phyloP scores from a whole-genome alignment of 2,888 invertebrate genomes.

The Cyclophora albipunctata region DNA sequence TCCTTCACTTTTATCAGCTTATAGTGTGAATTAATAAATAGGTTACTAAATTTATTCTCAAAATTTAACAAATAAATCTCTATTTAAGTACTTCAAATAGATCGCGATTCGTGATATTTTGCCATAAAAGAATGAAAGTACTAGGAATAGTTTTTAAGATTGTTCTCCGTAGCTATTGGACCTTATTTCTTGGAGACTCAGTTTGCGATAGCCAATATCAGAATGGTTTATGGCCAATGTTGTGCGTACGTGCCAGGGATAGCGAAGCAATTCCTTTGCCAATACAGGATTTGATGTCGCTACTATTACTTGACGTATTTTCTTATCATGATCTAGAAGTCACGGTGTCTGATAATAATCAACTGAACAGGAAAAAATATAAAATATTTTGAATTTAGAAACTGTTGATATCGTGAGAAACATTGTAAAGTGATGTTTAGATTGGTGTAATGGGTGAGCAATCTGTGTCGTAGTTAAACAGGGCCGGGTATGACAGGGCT shows the following conservation, averaged over 20 bases:
- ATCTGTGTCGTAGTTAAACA: constrained; percentile 22
- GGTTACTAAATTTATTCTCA: no score
- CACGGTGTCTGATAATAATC: not conserved
- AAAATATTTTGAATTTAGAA: no score
- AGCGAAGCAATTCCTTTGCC: constrained; percentile 26
- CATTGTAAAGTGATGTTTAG: constrained; percentile 22
- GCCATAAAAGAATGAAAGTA: no score
- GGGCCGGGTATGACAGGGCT: constrained; percentile 51
- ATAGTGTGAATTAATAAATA: no score
- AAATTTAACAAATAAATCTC: no score
- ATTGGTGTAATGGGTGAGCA: constrained; percentile 41
- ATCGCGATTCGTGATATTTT: no score
- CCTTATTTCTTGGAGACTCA: constrained; percentile 38
- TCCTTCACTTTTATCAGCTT: no score
- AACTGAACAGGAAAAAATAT: no score
- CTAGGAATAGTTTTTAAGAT: constrained; percentile 13
- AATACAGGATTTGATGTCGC: constrained; percentile 15
- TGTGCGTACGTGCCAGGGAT: constrained; percentile 44
- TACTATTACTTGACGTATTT: not conserved
- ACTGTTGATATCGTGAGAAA: not conserved
- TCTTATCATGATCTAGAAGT: constrained; percentile 2
- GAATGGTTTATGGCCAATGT: constrained; percentile 56
- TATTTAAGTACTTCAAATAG: no score
- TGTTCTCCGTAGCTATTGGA: constrained; percentile 23
- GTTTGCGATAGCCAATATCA: constrained; percentile 48